Evolutionary conservation across 2,113 vertebrate species (phyloP).

Genomic region (Anoplopoma fimbria): DNA sequence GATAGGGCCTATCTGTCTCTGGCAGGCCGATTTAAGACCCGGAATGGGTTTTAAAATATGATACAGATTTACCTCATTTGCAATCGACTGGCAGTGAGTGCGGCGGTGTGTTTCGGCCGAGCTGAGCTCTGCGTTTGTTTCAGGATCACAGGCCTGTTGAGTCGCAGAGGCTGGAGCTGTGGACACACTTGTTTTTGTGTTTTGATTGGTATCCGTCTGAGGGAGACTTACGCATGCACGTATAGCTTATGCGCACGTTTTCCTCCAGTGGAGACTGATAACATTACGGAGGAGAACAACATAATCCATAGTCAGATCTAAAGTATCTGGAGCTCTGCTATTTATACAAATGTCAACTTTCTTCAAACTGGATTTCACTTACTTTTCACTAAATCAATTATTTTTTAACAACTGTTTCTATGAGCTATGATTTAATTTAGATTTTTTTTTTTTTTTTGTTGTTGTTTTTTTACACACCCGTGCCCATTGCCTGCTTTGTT

Average conservation of each 20-base stretch:
- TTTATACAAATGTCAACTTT: not conserved
- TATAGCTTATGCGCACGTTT: slow-evolving; percentile 21
- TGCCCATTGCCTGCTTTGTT: not conserved
- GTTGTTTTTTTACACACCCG: not conserved
- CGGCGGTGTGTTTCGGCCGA: slow-evolving; percentile 41
- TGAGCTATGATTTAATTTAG: not conserved
- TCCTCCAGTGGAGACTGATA: slow-evolving; percentile 10
- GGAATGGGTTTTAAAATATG: slow-evolving; percentile 81
- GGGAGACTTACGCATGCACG: slow-evolving; percentile 36
- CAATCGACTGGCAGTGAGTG: slow-evolving; percentile 75
- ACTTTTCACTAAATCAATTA: not conserved
- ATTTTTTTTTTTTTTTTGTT: not conserved
- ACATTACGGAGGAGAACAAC: not conserved
- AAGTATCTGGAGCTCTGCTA: not conserved
- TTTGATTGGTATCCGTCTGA: slow-evolving; percentile 53
- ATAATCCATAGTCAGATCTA: not conserved
- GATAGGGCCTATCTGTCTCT: slow-evolving; percentile 86
- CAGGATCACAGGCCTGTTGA: slow-evolving; percentile 50
- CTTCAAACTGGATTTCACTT: not conserved
- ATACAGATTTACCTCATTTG: slow-evolving; percentile 85
- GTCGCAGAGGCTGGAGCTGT: slow-evolving; percentile 38
- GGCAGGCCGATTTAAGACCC: slow-evolving; percentile 81
- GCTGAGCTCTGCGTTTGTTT: slow-evolving; percentile 51
- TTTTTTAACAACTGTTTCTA: not conserved
- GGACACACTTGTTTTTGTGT: slow-evolving; percentile 61